Percentiles rank a stretch among this genome's conserved stretches.
Conservation (phyloP, 2,113 vertebrate species). For the Triplophysa tibetana region DNA sequence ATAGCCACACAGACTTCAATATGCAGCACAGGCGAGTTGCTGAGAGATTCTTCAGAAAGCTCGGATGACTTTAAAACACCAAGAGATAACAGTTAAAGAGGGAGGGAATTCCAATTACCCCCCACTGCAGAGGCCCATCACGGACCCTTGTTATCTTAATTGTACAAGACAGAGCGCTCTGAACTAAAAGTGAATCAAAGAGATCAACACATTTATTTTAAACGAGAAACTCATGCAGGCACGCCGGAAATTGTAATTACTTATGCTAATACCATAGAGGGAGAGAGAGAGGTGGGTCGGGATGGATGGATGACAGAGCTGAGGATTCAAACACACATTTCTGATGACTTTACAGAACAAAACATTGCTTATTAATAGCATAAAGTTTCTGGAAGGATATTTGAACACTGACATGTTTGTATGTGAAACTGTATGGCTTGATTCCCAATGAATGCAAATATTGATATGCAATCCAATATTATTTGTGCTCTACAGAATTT, state of each 20-base stretch:
- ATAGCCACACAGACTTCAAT: conserved; percentile 51
- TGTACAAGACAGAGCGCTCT: conserved; percentile 70
- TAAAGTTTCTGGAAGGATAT: too few relatives aligned
- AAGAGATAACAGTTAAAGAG: conserved; percentile 52
- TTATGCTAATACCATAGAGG: conserved; percentile 70
- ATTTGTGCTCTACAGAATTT: too few relatives aligned
- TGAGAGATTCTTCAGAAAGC: conserved; percentile 58
- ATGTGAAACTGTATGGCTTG: too few relatives aligned
- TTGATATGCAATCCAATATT: too few relatives aligned
- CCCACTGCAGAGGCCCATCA: conserved; percentile 47
- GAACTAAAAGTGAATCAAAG: conserved; percentile 70
- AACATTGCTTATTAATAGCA: too few relatives aligned
- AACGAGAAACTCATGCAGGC: conserved; percentile 61
- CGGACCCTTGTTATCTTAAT: conserved; percentile 70
- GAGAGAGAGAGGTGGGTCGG: conserved; percentile 47
- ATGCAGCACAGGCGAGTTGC: conserved; percentile 40
- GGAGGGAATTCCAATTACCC: conserved; percentile 54
- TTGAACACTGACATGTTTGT: too few relatives aligned
- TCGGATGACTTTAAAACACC: conserved; percentile 64
- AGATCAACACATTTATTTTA: conserved; percentile 72
- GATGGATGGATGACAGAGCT: conserved; percentile 37
- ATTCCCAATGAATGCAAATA: too few relatives aligned
- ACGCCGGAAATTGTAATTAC: conserved; percentile 73
- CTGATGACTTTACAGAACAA: too few relatives aligned
- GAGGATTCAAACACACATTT: not conserved